These are phyloP conservation scores for Lanistes nyassanus DNA, from an alignment of 1,140 invertebrate species.

Conservation along the genomic window DNA sequence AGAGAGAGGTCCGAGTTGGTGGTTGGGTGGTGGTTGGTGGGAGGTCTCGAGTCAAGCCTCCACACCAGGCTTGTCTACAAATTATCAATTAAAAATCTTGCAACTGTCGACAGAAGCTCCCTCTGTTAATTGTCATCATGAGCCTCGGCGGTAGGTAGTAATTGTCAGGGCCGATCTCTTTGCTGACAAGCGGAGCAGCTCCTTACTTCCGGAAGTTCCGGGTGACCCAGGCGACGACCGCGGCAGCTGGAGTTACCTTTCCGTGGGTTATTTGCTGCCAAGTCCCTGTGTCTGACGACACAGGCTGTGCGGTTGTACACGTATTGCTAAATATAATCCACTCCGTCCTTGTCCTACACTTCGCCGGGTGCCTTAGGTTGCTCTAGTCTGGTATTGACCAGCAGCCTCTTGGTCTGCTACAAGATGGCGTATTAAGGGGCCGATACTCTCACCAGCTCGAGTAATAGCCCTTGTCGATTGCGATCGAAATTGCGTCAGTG, in stretches of 20 bases:
- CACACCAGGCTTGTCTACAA: constrained; percentile 20
- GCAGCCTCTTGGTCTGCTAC: neutral
- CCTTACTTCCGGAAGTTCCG: constrained; percentile 24
- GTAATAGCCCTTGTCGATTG: neutral
- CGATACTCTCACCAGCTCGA: neutral
- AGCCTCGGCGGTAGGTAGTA: constrained; percentile 23
- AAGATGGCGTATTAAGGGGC: constrained; percentile 17
- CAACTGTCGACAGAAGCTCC: neutral
- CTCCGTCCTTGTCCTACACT: neutral
- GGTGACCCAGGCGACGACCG: neutral
- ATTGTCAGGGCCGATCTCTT: constrained; percentile 25
- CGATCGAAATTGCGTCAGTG: neutral
- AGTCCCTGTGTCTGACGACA: constrained; percentile 9
- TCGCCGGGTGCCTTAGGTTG: neutral
- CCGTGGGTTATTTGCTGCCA: no score
- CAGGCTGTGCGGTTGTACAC: neutral
- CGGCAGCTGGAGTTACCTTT: no score
- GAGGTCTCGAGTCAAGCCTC: constrained; percentile 12
- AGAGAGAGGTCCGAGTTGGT: neutral
- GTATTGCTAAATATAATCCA: constrained; percentile 15
- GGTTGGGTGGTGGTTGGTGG: neutral
- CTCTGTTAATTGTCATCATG: constrained; percentile 23
- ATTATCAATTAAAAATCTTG: constrained; percentile 27
- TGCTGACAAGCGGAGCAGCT: constrained; percentile 22
- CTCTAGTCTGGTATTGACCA: constrained; percentile 9